These are phyloP conservation scores for Parnassius smintheus DNA, from an alignment of 2,888 invertebrate genomes.

Conservation along the genomic window DNA sequence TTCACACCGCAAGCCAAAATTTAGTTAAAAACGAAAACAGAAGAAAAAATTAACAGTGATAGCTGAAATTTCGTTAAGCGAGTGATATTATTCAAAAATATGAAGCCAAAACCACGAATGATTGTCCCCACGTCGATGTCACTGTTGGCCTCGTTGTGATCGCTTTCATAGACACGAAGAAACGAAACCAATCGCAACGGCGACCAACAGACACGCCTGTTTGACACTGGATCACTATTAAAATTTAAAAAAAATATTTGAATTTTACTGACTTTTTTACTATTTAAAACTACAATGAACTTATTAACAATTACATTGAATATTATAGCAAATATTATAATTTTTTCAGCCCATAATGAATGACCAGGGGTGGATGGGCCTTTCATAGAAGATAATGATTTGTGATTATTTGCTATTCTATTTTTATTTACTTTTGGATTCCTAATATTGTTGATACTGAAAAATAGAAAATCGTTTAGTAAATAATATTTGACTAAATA, in stretches of 20 bases:
- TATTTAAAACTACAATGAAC: no score
- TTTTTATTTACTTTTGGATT: no score
- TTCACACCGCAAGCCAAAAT: constrained; percentile 79
- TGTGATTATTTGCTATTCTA: no score
- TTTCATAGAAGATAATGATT: no score
- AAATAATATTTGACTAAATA: no score
- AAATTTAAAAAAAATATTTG: neutral
- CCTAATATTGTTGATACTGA: no score
- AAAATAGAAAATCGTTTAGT: no score
- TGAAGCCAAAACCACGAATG: constrained; percentile 80
- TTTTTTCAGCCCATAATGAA: no score
- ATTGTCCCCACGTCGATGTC: constrained; percentile 44
- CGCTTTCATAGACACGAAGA: neutral
- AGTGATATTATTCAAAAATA: constrained; percentile 74
- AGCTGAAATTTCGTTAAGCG: constrained; percentile 74
- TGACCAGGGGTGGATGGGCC: no score
- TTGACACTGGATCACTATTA: constrained; percentile 2
- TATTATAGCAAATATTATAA: no score
- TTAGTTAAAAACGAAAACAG: constrained; percentile 68
- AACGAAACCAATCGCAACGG: constrained; percentile 2
- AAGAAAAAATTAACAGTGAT: constrained; percentile 72
- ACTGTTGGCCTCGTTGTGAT: constrained; percentile 1
- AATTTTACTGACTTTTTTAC: no score
- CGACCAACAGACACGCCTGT: neutral
- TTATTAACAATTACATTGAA: no score